Base-by-base conservation (phyloP, 2,888 invertebrate genomes). In the Ptycholaimellus sp. region DNA sequence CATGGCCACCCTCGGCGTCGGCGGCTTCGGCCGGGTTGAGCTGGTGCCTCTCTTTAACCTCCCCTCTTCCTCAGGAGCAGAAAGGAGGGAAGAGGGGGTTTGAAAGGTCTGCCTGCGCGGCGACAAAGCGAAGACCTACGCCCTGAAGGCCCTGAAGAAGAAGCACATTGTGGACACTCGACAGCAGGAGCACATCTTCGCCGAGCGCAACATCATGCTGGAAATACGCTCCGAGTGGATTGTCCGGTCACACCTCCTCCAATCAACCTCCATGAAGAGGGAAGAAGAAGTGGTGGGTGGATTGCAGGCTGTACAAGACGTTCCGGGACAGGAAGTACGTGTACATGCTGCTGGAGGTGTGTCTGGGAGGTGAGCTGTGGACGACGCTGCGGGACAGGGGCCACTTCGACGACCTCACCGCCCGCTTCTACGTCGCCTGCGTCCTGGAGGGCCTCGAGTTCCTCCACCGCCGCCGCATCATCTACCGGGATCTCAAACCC, bases 361-460 rank as follows among this genome's bases (percentile, higher is more conserved):
- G 85, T 51, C 68, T 90, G 36, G 87, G 87, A 1, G 87, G 87
- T 2, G 87, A 87, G 59, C 72, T 90, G 11, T 90, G 83, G 80
- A 80, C 81, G 2, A 72, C 83, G n/a, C 69, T 87, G 44, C 75
- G 85, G 51, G 76, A 76, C 54, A 73, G 76, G 50, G 50, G 50
- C 30, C 53, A 56, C 42, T 58, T 58, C 38, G 58, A 58, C 38
- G 58, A 59, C 41, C 52, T 50, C 42, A 57, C 57, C 7, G 56
- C 57, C 19, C 40, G 54, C 47, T 93, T 96, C 65, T 93, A 85
- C 60, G 60, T 63, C 7, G 82, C 81, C 3, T 96, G 93, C 59
- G 93, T 96, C 11, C 78, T 96, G 21, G 85, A 90, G 65, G 93
- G 93, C 3, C 87, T 96, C 62, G 82, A 87, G 57, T 96, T 90